These are phyloP conservation scores for Microvelia longipes DNA, from an alignment of 1,140 invertebrate species.

Conservation along the genomic window DNA sequence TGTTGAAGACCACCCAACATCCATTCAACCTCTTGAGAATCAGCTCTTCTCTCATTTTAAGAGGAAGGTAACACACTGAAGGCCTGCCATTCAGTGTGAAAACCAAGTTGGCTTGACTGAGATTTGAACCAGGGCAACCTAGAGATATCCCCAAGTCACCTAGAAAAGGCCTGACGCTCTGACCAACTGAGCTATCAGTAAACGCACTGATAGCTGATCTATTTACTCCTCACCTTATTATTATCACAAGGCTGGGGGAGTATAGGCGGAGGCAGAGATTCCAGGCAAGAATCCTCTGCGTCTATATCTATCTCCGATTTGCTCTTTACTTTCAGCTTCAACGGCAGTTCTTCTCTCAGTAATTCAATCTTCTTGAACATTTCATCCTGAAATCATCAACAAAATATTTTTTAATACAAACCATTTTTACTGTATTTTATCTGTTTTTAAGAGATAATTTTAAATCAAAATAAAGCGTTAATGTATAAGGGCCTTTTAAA, in stretches of 20 bases:
- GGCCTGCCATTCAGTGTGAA: too few relatives aligned
- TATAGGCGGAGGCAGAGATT: conserved; percentile 28
- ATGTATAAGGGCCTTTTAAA: not conserved
- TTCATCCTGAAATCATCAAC: conserved; percentile 40
- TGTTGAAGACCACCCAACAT: too few relatives aligned
- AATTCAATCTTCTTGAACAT: conserved; percentile 46
- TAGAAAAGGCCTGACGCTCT: too few relatives aligned
- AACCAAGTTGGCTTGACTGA: too few relatives aligned
- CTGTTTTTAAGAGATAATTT: not conserved
- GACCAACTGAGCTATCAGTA: too few relatives aligned
- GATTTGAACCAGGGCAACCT: too few relatives aligned
- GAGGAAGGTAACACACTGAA: too few relatives aligned
- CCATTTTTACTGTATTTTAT: not conserved
- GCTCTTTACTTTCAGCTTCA: conserved; percentile 51
- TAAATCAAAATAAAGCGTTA: not conserved
- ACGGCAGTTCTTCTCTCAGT: conserved; percentile 48
- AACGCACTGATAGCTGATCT: too few relatives aligned
- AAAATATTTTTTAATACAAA: not conserved
- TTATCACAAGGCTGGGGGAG: conserved; percentile 21
- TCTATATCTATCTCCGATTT: conserved; percentile 41
- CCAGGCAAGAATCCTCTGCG: conserved; percentile 31
- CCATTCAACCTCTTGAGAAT: too few relatives aligned
- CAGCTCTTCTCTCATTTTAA: too few relatives aligned
- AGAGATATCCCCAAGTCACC: too few relatives aligned
- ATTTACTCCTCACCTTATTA: too few relatives aligned